These are phyloP conservation scores for Crotalus viridis DNA, from an alignment of 2,113 vertebrate genomes.

Conservation along the genomic window DNA sequence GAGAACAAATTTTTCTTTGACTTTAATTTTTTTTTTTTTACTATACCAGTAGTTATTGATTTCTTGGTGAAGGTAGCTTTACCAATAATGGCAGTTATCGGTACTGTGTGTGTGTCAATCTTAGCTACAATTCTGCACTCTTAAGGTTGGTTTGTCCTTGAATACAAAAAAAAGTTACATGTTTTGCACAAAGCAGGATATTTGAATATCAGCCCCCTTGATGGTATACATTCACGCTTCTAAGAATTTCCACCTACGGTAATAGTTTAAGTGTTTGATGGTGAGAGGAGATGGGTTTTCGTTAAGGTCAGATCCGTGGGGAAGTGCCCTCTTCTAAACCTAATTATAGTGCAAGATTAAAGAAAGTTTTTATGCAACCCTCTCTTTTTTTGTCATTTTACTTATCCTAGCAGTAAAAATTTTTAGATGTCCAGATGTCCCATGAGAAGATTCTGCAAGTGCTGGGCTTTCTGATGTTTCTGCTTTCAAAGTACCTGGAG, in stretches of 20 bases:
- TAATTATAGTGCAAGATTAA: not conserved
- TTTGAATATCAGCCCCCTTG: not conserved
- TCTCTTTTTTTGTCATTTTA: not conserved
- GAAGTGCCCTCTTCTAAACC: not conserved
- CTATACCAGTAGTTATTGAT: not conserved
- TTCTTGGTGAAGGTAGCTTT: not conserved
- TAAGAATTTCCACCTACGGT: not conserved
- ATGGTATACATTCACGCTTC: not conserved
- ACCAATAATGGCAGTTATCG: not conserved
- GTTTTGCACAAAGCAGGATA: not conserved
- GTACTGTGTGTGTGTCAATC: not conserved
- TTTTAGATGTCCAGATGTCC: not conserved
- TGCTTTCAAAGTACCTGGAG: not conserved
- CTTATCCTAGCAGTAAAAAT: not conserved
- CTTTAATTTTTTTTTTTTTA: not conserved
- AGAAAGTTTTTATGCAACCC: not conserved
- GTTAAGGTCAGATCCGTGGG: not conserved
- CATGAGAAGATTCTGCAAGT: not conserved
- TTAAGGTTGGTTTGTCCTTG: not conserved
- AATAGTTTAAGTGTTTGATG: not conserved
- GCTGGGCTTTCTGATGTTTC: not conserved
- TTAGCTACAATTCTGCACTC: not conserved
- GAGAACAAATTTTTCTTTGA: not conserved
- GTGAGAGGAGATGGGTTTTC: not conserved
- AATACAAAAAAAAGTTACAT: not conserved